Base-by-base conservation (phyloP, 2,113 vertebrate species). In the Varanus komodoensis region DNA sequence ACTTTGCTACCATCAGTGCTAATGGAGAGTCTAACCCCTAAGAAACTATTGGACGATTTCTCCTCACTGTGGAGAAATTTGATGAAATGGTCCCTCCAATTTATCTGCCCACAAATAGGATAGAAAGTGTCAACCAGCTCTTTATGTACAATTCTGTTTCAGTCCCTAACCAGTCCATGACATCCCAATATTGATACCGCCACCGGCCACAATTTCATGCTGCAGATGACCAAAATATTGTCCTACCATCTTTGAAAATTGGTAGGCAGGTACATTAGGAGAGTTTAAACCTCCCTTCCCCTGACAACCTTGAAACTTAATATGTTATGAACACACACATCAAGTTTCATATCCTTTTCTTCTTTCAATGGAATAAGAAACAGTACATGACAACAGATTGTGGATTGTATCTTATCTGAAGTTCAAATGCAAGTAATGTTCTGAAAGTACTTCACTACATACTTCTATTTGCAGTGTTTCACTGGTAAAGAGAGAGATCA, bases 351-450 rank as follows among this genome's bases (percentile, higher is more conserved):
- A 69, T 12, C 44, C 64, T 44, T 68, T 38, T 68, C 38, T n/a
- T 44, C 32, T 84, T 89, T 89, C 82, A 84, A 89, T 38, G 29
- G 14, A 38, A 78, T 48, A 64, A 48, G 61, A 88, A 84, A 27
- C 25, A 78, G 27, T 67, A 69, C 80, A 21, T 64, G 34, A 75
- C 75, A 64, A 84, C 29, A 68, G 27, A 52, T 84, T 68, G 32
- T 52, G 29, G 82, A 14, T 50, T 78, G 44, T 74, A 84, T 52
- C 54, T 8, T 78, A n/a, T 68, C 52, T 52, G 44, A 44, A 68
- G 38, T 57, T 74, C 8, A 52, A 89, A 89, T 89, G 32, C 9
- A 61, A 32, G 44, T 68, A 54, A 81, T 15, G 12, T 52, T 38
- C 61, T 77, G 38, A 77, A 89, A 84, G 82, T 74, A 84, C 82